phyloP scores from a whole-genome alignment of 2,888 invertebrate genomes.

The Blomia tropicalis region DNA sequence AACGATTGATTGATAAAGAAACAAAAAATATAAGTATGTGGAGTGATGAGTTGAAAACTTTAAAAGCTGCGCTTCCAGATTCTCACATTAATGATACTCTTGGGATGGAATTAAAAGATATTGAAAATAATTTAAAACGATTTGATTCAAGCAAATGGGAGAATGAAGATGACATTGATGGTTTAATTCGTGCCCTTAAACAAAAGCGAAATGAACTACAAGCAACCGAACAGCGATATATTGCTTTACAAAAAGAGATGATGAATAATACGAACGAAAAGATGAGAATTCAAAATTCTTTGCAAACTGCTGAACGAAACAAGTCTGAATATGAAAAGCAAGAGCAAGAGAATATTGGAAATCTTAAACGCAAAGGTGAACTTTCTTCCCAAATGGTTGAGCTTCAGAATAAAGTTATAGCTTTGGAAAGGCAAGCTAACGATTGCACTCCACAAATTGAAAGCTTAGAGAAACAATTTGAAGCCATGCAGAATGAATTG shows the following conservation, averaged over 20 bases:
- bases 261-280: neutral
- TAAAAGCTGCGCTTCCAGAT: neutral
- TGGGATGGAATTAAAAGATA: constrained; percentile 29
- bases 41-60: constrained; percentile 5
- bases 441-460: constrained; percentile 33
- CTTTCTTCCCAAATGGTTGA: constrained; percentile 37
- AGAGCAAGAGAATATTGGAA: constrained; percentile 1
- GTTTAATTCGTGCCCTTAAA: neutral
- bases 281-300: neutral
- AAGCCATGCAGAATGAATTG: constrained; percentile 17
- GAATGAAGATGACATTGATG: constrained; percentile 35
- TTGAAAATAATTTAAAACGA: constrained; percentile 24
- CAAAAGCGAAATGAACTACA: constrained; percentile 47
- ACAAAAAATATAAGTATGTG: neutral
- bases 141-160: neutral
- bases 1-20: neutral
- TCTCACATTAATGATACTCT: constrained; percentile 12
- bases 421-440: constrained; percentile 32
- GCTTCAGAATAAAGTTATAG: constrained; percentile 30
- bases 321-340: neutral
- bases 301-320: constrained; percentile 13
- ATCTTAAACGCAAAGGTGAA: constrained; percentile 32
- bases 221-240: constrained; percentile 37
- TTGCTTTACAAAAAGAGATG: constrained; percentile 30
- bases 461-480: constrained; percentile 21